These are phyloP conservation scores for Lepus oiostolus DNA, from an alignment of 2,797 vertebrate species.

Conservation along the genomic window DNA sequence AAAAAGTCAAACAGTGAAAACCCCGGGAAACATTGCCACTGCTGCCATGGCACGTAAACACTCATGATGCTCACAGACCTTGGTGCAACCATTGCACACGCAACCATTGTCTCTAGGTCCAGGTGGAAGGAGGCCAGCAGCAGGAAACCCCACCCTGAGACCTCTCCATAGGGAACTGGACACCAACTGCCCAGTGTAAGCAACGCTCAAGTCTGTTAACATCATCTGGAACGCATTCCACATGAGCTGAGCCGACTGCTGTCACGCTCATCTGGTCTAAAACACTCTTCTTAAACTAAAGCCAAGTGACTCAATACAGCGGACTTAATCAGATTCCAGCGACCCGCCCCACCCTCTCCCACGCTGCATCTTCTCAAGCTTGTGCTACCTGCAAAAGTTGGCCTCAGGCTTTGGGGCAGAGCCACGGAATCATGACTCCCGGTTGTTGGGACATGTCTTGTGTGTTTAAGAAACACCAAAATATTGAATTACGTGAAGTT, in stretches of 20 bases:
- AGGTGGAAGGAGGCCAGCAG: neutral
- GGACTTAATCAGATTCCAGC: constrained; percentile 52
- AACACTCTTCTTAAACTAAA: constrained; percentile 70
- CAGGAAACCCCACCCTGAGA: neutral
- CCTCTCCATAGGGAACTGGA: constrained; percentile 58
- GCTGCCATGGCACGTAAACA: neutral
- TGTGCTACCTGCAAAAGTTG: neutral
- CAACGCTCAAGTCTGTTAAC: constrained; percentile 46
- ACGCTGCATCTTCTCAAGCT: neutral
- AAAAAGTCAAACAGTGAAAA: constrained; percentile 9
- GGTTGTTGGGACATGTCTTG: constrained; percentile 76
- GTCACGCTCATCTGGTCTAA: constrained; percentile 77
- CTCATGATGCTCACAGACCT: neutral
- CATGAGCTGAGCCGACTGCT: constrained; percentile 61
- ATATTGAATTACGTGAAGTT: constrained; percentile 76
- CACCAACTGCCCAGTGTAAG: constrained; percentile 52
- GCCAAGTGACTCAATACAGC: constrained; percentile 73
- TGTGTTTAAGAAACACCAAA: constrained; percentile 65
- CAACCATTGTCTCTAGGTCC: neutral
- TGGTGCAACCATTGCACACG: neutral
- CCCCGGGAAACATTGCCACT: neutral
- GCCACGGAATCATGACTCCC: constrained; percentile 67
- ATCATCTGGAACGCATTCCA: constrained; percentile 73
- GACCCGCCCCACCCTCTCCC: neutral
- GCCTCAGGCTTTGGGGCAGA: constrained; percentile 67